Conservation (phyloP, 1,140 invertebrate species). For the Drosophila malerkotliana region DNA sequence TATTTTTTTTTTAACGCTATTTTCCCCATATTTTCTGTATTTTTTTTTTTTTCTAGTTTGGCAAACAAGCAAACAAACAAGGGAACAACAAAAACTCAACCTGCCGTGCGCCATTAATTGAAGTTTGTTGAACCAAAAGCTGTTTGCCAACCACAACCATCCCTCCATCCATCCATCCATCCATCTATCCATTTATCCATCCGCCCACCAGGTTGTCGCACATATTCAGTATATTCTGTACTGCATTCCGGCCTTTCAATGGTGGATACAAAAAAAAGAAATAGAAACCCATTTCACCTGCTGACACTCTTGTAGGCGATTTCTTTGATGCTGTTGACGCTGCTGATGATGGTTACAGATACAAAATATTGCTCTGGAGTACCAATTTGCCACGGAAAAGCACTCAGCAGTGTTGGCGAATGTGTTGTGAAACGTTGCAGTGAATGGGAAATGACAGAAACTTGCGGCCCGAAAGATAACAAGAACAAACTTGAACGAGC, state of each 20-base stretch:
- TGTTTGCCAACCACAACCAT: constrained; percentile 52
- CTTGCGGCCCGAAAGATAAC: constrained; percentile 1
- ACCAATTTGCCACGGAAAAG: constrained; percentile 29
- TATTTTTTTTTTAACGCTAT: constrained; percentile 20
- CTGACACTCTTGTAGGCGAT: constrained; percentile 25
- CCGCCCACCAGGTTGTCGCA: neutral
- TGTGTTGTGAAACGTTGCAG: constrained; percentile 16
- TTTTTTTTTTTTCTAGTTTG: constrained; percentile 33
- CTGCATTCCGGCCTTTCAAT: constrained; percentile 22
- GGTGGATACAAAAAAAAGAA: constrained; percentile 3
- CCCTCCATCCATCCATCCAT: constrained; percentile 1
- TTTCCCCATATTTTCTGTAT: constrained; percentile 8
- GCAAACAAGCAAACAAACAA: constrained; percentile 50
- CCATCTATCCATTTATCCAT: neutral
- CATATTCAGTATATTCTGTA: constrained; percentile 1
- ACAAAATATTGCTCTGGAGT: constrained; percentile 10
- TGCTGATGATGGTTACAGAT: constrained; percentile 27
- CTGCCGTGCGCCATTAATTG: constrained; percentile 70
- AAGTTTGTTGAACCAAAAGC: constrained; percentile 79
- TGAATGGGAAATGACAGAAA: constrained; percentile 17
- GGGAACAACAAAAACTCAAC: constrained; percentile 61
- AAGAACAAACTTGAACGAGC: neutral
- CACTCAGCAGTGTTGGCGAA: constrained; percentile 33
- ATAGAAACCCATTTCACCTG: constrained; percentile 15
- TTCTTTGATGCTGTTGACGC: constrained; percentile 25